Percentiles rank a stretch among this genome's conserved stretches.
phyloP scores from a whole-genome alignment of 1,140 invertebrate species.

The Berghia stephanieae region DNA sequence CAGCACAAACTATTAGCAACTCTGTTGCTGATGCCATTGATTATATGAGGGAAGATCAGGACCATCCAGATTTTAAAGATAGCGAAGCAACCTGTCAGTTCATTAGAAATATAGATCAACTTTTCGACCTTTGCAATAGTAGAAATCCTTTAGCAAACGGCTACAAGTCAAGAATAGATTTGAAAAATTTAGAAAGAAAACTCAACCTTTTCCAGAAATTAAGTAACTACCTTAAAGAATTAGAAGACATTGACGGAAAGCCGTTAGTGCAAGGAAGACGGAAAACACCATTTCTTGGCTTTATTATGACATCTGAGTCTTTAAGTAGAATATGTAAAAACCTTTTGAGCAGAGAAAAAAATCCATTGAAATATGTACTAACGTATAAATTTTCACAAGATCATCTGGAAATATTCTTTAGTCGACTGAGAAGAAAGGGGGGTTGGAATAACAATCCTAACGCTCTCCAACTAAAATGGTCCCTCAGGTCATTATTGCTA shows the following conservation, averaged over 20 bases:
- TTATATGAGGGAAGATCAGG: neutral
- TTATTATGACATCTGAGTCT: neutral
- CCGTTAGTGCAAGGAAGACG: neutral
- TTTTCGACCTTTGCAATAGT: conserved; percentile 5
- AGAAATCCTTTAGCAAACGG: neutral
- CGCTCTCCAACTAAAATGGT: neutral
- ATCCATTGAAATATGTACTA: neutral
- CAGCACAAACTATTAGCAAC: conserved; percentile 1
- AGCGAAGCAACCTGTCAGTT: conserved; percentile 2
- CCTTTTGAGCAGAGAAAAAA: neutral
- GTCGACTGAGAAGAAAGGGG: neutral
- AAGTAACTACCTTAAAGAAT: neutral
- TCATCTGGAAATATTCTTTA: neutral
- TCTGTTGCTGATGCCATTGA: conserved; percentile 19
- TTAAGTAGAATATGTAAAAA: neutral
- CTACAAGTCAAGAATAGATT: neutral
- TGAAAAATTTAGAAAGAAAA: neutral
- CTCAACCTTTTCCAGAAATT: neutral
- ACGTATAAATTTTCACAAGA: conserved; percentile 15
- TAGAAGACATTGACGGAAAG: neutral
- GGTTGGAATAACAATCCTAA: conserved; percentile 20
- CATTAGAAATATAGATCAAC: neutral
- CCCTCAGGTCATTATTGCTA: neutral
- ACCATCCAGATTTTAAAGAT: neutral
- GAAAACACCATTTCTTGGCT: conserved; percentile 5